These are phyloP conservation scores for Pangasius larnaudii DNA, from an alignment of 2,797 vertebrate genomes.

Conservation along the genomic window DNA sequence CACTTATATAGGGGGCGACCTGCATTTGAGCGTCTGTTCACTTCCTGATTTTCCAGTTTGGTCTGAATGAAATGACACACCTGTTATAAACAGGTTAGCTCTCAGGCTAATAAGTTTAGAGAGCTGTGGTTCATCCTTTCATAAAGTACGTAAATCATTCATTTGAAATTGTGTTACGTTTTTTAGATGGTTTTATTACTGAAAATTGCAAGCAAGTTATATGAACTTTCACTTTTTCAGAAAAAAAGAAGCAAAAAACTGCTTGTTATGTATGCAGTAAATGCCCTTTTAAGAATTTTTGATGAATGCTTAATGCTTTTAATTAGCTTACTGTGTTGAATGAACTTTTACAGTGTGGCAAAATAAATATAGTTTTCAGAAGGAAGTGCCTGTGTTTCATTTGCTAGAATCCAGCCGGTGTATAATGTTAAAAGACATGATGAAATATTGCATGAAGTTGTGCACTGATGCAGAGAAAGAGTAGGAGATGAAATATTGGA, in stretches of 20 bases:
- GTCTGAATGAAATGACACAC: neutral
- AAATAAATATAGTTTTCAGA: neutral
- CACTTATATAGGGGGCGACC: neutral
- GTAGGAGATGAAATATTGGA: neutral
- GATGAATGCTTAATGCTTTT: neutral
- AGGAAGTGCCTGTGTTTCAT: neutral
- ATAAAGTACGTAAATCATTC: neutral
- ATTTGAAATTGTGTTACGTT: neutral
- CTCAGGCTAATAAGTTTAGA: neutral
- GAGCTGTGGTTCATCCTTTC: neutral
- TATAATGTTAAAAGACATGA: too few relatives aligned
- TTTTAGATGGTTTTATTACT: neutral
- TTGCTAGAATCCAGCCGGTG: too few relatives aligned
- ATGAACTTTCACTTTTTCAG: too few relatives aligned
- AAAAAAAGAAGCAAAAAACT: neutral
- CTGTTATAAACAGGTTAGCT: neutral
- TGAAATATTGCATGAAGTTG: neutral
- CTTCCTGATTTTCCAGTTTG: slow-evolving; percentile 39
- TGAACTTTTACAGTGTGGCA: neutral
- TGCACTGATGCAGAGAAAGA: too few relatives aligned
- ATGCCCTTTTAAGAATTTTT: neutral
- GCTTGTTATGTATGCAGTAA: neutral
- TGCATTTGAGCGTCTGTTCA: neutral
- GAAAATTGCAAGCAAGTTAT: neutral
- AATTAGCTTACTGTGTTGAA: neutral